Evolutionary conservation across 1,140 invertebrate species (phyloP), one percentile per base, ranked within the genome.

Genomic region (Galleria mellonella): DNA sequence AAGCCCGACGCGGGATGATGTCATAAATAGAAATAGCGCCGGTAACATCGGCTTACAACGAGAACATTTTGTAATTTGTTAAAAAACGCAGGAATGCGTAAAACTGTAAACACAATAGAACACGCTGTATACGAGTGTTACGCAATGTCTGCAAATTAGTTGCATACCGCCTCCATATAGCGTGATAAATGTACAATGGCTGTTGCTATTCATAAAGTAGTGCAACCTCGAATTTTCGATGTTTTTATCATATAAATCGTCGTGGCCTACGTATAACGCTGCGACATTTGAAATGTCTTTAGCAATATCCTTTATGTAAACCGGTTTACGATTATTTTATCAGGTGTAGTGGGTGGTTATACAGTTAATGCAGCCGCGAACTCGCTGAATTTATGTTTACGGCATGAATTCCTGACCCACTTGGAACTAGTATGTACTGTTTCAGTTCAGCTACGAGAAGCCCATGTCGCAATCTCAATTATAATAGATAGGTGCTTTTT

Each of bases 1-100:
- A 83, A 83, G 76, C 72, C 77, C 72, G 73, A 73, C 68, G 71
- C 70, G 64, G 61, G 72, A 83, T 86, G 83, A 86, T 84, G 83
- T 86, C 83, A 86, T 83, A 82, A 78, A 84, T 84, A 84, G 83
- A 86, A 86, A 86, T 86, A 86, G 79, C 76, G 62, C 57, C 72
- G 62, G 63, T 64, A 52, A 63, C 55, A 62, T 64, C 55, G 62
- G 58, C 60, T 50, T 28, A 43, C 29, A 38, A 47, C 55, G 46
- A 50, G 55, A 65, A 58, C 58, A 61, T 61, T 64, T 66, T 65
- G 62, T 65, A 59, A 45, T 44, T 61, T n/a, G n/a, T n/a, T n/a
- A n/a, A n/a, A 70, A 70, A 72, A 62, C 52, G 61, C 42, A 41
- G 37, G 43, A 71, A 62, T 58, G 52, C 49, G 51, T 42, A 45